Conservation (phyloP, 2,113 vertebrate species). For the Elephas maximus region DNA sequence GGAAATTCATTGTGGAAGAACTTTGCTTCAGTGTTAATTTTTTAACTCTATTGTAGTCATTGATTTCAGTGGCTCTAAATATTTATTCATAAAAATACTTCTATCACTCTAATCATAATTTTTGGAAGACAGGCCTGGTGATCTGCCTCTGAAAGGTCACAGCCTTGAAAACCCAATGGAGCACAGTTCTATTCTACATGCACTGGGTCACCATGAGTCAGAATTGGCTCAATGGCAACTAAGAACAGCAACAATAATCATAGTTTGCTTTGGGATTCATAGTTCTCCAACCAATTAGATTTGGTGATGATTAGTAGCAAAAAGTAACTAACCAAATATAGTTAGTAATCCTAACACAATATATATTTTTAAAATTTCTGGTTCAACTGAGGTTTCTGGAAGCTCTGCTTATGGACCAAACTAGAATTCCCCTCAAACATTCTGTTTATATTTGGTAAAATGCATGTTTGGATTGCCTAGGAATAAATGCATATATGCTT, state of each 20-base stretch:
- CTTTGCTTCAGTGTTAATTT: background rate
- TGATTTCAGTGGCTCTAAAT: slow-evolving; percentile 51
- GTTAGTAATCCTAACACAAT: background rate
- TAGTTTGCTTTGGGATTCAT: slow-evolving; percentile 41
- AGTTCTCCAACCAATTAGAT: background rate
- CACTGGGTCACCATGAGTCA: background rate
- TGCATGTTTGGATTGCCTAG: background rate
- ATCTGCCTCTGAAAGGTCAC: background rate
- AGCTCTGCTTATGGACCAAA: background rate
- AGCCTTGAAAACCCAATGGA: background rate
- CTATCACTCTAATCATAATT: background rate
- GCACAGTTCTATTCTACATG: background rate
- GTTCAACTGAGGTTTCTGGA: background rate
- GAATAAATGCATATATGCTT: background rate
- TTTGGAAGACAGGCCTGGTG: background rate
- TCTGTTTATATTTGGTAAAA: slow-evolving; percentile 26
- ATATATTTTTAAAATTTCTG: slow-evolving; percentile 39
- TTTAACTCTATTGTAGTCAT: slow-evolving; percentile 16
- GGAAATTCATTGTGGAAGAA: background rate
- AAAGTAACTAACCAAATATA: background rate
- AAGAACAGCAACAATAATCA: background rate
- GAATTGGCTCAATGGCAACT: background rate
- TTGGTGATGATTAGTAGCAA: background rate
- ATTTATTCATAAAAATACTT: slow-evolving; percentile 22
- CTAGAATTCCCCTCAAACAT: background rate